phyloP scores from a whole-genome alignment of 2,113 vertebrate species.

The Laterallus jamaicensis region DNA sequence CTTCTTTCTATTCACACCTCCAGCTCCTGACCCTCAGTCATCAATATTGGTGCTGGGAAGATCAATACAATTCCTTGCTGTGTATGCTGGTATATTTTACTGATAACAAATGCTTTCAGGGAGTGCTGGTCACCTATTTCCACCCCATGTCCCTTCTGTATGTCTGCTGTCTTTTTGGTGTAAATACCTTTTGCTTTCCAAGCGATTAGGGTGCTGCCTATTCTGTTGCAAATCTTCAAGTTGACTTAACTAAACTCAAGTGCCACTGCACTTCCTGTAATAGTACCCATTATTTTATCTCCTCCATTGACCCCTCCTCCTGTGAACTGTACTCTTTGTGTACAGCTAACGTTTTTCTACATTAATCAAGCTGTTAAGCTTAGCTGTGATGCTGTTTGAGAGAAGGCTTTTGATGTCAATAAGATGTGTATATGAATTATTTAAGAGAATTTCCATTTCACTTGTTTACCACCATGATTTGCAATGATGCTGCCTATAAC shows the following conservation, averaged over 20 bases:
- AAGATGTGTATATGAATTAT: slow-evolving; percentile 45
- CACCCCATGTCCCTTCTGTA: background rate
- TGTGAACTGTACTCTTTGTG: background rate
- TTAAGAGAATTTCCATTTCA: slow-evolving; percentile 2
- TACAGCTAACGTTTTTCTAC: background rate
- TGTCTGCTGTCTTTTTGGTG: background rate
- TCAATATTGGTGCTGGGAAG: background rate
- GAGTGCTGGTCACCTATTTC: background rate
- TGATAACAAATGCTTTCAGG: background rate
- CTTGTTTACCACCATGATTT: slow-evolving; percentile 32
- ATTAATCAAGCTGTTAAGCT: background rate
- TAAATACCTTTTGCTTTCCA: background rate
- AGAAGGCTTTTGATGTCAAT: slow-evolving; percentile 14
- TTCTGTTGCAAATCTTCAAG: background rate
- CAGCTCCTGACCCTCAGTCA: background rate
- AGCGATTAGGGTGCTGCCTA: background rate
- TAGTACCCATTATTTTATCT: background rate
- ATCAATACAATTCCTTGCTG: background rate
- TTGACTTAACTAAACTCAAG: background rate
- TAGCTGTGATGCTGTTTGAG: background rate
- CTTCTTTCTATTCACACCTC: background rate
- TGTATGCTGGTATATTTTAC: background rate
- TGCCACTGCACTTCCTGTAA: background rate
- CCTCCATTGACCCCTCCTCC: background rate
- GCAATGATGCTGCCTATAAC: background rate